Evolutionary conservation across 2,888 invertebrate genomes (phyloP), one percentile per base, ranked within the genome.

Genomic region (Cerastis leucographa): DNA sequence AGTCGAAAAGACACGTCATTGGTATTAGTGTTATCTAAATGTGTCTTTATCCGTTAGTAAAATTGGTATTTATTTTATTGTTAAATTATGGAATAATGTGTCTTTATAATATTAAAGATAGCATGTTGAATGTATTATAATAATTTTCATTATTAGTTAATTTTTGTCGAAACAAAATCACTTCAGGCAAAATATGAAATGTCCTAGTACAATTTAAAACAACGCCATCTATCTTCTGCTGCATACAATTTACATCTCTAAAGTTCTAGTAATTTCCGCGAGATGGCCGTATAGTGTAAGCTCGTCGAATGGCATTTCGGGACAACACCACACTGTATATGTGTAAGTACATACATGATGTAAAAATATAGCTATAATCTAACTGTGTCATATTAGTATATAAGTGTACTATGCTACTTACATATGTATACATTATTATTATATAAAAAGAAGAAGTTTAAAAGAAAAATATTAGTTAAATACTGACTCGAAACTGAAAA

Each of bases 341-440:
- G 94, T 96, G 95, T 96, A 96, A 95, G 94, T 95, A 95, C 94
- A 94, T 95, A 94, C 92, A 94, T 93, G 93, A 93, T 95, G 94
- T 95, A 95, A 95, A 95, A 95, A 94, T 93, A 92, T 96, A 95
- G 95, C 88, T 91, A 90, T 95, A 96, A 95, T 93, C 93, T 96
- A 96, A 96, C 95, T 96, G 96, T 96, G 96, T 96, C 96, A 96
- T 96, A 96, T 94, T 96, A 96, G 96, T 83, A 74, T 81, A 81
- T 96, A 96, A 96, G 96, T 95, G 94, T 95, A 95, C 93, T 96
- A 96, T 94, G 94, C 96, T 96, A 96, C 95, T 96, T 96, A 96
- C 95, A 92, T 95, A 95, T 94, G 93, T 93, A 94, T 94, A 91
- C 90, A 88, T 89, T 94, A 95, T 94, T 93, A 93, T 93, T 93